These are phyloP conservation scores for Megamerina dolium DNA, from an alignment of 2,888 invertebrate genomes.

Conservation along the genomic window DNA sequence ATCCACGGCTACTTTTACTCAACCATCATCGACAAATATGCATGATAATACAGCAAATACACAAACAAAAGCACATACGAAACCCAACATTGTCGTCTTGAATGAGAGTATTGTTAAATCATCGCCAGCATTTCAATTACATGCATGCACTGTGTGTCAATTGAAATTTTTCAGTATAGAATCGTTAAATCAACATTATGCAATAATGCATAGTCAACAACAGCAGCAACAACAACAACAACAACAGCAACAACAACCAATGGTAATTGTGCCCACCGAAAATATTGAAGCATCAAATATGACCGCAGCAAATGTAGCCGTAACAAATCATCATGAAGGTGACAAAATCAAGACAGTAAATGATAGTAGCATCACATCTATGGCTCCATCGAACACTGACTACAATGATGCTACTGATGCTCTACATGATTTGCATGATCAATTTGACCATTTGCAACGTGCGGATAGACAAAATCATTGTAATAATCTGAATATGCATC, in stretches of 20 bases:
- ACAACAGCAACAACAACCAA: slow-evolving; percentile 21
- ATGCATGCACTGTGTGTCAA: slow-evolving; percentile 39
- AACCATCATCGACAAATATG: neutral
- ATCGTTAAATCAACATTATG: slow-evolving; percentile 35
- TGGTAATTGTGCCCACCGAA: slow-evolving; percentile 34
- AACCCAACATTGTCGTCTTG: slow-evolving; percentile 46
- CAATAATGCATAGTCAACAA: slow-evolving; percentile 15
- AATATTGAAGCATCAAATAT: slow-evolving; percentile 4
- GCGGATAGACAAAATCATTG: no score
- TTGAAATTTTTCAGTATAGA: slow-evolving; percentile 42
- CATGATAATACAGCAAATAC: neutral
- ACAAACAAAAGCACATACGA: slow-evolving; percentile 16
- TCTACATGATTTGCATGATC: no score
- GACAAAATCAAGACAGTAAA: no score
- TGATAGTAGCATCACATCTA: no score
- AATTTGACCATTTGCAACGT: no score
- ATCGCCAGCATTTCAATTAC: slow-evolving; percentile 37
- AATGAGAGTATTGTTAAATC: slow-evolving; percentile 47
- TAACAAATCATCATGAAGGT: no score
- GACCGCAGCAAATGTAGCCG: no score
- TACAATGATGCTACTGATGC: no score
- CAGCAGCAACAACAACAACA: slow-evolving; percentile 3
- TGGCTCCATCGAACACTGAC: no score
- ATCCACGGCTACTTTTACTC: slow-evolving; percentile 2
- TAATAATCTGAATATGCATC: no score